A percentile compares a stretch with the other conserved stretches of the same genome.
Conservation (phyloP, 2,113 vertebrate species). For the Setophaga kirtlandii region DNA sequence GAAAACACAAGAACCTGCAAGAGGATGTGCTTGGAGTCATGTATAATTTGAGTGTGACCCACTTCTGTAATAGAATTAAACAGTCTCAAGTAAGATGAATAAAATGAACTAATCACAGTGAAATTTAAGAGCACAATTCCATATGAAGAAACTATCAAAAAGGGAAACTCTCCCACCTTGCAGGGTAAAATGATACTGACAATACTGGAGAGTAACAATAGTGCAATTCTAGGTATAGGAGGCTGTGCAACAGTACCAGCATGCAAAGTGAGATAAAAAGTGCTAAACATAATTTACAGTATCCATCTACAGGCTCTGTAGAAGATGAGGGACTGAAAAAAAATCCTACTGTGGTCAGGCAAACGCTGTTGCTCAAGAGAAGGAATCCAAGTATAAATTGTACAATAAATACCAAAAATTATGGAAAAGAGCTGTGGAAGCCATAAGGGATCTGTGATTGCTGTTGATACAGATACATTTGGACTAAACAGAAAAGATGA, state of each 20-base stretch:
- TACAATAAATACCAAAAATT: neutral
- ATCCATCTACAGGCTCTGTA: neutral
- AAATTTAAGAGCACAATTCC: neutral
- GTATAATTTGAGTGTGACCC: constrained; percentile 35
- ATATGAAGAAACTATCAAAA: neutral
- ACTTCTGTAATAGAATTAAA: constrained; percentile 22
- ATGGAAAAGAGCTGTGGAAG: neutral
- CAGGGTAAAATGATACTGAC: neutral
- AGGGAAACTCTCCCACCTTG: neutral
- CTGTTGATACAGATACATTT: constrained; percentile 13
- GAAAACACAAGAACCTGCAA: neutral
- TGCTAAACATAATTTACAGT: neutral
- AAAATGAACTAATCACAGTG: neutral
- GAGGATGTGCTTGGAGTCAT: neutral
- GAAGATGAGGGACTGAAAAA: neutral
- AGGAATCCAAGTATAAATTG: neutral
- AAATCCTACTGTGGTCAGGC: neutral
- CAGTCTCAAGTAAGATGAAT: neutral
- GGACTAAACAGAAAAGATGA: constrained; percentile 20
- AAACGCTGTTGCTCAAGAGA: neutral
- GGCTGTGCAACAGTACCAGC: neutral
- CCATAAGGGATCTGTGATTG: neutral
- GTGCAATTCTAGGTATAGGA: neutral
- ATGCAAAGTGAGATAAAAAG: constrained; percentile 9
- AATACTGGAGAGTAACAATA: neutral